A percentile compares a stretch with the other conserved stretches of the same genome.
phyloP scores from a whole-genome alignment of 1,140 invertebrate species.

The Carposina sasakii region DNA sequence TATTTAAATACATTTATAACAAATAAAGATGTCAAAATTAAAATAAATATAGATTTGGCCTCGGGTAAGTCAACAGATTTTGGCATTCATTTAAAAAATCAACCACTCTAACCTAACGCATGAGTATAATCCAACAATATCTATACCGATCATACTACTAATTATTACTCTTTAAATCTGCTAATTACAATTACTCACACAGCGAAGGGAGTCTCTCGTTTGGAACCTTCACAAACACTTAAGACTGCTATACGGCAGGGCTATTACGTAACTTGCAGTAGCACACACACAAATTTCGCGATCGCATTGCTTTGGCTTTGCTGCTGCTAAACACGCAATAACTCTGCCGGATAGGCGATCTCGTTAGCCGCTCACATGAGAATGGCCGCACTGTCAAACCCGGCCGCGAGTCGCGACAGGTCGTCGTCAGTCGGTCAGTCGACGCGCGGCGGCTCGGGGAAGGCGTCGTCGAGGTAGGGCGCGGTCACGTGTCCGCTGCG shows the following conservation, averaged over 20 bases:
- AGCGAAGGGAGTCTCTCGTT: too few species aligned
- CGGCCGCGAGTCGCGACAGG: constrained; percentile 1
- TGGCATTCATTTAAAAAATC: constrained; percentile 42
- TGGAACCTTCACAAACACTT: too few species aligned
- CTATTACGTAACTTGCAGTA: too few species aligned
- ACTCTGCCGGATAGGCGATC: too few species aligned
- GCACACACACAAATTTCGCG: too few species aligned
- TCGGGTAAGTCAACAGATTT: constrained; percentile 34
- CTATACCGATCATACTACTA: constrained; percentile 42
- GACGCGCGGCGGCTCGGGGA: constrained; percentile 49
- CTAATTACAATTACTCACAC: too few species aligned
- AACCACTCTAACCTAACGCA: constrained; percentile 28
- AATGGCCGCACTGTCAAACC: too few species aligned
- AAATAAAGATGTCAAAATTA: not conserved
- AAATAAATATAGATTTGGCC: constrained; percentile 38
- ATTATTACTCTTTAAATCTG: constrained; percentile 31
- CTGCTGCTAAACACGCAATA: too few species aligned
- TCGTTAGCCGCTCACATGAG: too few species aligned
- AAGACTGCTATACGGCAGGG: too few species aligned
- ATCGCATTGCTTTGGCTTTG: too few species aligned
- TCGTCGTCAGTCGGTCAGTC: constrained; percentile 43
- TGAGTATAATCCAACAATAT: constrained; percentile 45
- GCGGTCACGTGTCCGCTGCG: constrained; percentile 39
- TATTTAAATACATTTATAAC: too few species aligned
- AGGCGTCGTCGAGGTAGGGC: constrained; percentile 50